Evolutionary conservation across 1,140 invertebrate species (phyloP).

Genomic region (honey bee (Apis mellifera)): DNA sequence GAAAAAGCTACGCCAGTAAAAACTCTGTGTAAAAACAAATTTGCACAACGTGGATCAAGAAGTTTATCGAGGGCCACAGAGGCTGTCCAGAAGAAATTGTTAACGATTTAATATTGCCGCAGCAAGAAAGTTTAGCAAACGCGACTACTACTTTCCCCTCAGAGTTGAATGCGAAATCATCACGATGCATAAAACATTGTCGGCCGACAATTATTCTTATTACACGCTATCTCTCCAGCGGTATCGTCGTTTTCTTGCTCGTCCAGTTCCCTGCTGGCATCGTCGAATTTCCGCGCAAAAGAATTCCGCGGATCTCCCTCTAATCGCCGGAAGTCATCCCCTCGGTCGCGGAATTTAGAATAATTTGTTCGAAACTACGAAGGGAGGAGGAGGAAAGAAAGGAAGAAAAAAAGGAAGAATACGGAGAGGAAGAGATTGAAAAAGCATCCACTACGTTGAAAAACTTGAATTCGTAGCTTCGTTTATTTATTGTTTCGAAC

Average conservation of each 20-base stretch:
- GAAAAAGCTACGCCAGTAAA: no score
- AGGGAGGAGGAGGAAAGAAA: background rate
- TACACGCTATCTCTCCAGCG: conserved; percentile 13
- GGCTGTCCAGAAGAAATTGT: background rate
- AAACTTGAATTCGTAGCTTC: background rate
- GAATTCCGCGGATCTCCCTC: background rate
- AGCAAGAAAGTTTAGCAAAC: conserved; percentile 12
- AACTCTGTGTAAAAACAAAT: conserved; percentile 7
- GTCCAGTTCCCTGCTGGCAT: background rate
- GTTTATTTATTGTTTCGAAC: conserved; percentile 42
- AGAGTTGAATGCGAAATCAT: conserved; percentile 20
- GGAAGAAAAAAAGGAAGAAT: background rate
- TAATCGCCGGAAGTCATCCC: background rate
- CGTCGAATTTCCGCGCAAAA: conserved; percentile 2
- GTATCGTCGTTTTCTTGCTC: conserved; percentile 13
- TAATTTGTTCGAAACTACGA: background rate
- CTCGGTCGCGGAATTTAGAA: background rate
- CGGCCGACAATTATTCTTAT: conserved; percentile 33
- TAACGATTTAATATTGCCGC: conserved; percentile 16
- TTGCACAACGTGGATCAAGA: background rate
- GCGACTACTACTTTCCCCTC: background rate
- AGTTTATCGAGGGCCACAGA: no score
- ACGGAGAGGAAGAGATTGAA: background rate
- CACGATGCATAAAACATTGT: conserved; percentile 25
- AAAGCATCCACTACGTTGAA: no score